These are phyloP conservation scores for Parnassius orleans DNA, from an alignment of 2,888 invertebrate species.

Conservation along the genomic window DNA sequence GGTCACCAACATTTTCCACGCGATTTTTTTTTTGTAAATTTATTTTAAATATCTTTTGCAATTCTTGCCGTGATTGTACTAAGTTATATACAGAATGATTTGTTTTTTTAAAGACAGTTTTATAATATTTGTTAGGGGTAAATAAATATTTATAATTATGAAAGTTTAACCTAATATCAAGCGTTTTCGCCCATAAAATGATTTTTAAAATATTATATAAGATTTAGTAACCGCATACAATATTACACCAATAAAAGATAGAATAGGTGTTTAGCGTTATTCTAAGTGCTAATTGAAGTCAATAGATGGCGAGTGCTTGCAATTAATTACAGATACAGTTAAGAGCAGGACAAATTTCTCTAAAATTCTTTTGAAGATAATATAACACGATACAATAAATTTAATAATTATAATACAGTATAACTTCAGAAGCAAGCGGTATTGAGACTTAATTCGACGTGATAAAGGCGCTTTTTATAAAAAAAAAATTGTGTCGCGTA, in stretches of 20 bases:
- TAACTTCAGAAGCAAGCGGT: constrained; percentile 44
- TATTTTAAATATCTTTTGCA: constrained; percentile 32
- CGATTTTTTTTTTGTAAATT: constrained; percentile 31
- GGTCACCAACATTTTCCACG: constrained; percentile 9
- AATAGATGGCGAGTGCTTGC: constrained; percentile 14
- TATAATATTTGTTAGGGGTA: constrained; percentile 21
- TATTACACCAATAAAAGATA: constrained; percentile 42
- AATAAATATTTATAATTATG: constrained; percentile 24
- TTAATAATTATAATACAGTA: constrained; percentile 39
- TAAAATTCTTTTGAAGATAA: constrained; percentile 34
- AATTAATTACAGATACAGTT: neutral
- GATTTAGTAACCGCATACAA: constrained; percentile 34
- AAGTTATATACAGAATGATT: constrained; percentile 39
- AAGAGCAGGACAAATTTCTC: constrained; percentile 1
- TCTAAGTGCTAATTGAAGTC: constrained; percentile 17
- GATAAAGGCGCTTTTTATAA: constrained; percentile 27
- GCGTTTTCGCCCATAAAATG: constrained; percentile 44
- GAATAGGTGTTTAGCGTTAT: constrained; percentile 5
- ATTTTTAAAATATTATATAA: constrained; percentile 35
- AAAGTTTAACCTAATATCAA: constrained; percentile 23
- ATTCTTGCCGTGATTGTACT: constrained; percentile 45
- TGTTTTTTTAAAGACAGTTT: constrained; percentile 39
- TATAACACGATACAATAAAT: constrained; percentile 29
- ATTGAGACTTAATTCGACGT: constrained; percentile 38
- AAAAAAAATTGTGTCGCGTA: neutral